Conservation (phyloP, 2,888 invertebrate genomes). For the Folsomia candida region DNA sequence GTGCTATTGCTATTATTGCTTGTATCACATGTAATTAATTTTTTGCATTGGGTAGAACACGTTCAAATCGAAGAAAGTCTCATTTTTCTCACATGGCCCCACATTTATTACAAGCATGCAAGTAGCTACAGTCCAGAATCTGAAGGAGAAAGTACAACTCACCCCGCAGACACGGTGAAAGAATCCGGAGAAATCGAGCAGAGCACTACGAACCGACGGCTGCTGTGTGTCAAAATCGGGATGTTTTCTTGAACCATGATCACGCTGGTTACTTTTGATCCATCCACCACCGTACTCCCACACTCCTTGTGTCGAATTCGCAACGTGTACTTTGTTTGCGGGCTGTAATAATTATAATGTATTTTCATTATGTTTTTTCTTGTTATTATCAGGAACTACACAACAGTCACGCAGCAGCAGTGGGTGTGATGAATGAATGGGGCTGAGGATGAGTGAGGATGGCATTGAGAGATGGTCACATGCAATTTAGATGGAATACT, state of each 20-base stretch:
- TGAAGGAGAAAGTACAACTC: conserved; percentile 53
- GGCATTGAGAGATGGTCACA: too few relatives aligned
- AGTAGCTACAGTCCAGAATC: too few relatives aligned
- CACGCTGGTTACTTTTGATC: conserved; percentile 76
- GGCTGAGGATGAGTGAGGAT: too few relatives aligned
- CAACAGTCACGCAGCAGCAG: background rate
- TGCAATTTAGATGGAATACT: too few relatives aligned
- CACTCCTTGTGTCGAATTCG: conserved; percentile 70
- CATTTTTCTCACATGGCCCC: background rate
- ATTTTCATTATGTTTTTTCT: too few relatives aligned
- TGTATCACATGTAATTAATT: too few relatives aligned
- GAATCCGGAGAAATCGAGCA: conserved; percentile 80
- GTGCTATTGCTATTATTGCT: too few relatives aligned
- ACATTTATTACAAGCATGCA: background rate
- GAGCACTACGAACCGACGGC: conserved; percentile 72
- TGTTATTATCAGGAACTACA: background rate
- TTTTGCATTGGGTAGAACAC: too few relatives aligned
- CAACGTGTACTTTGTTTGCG: conserved; percentile 70
- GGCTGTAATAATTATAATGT: conserved; percentile 55
- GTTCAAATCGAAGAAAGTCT: too few relatives aligned
- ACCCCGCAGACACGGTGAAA: conserved; percentile 73
- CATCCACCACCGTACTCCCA: conserved; percentile 69
- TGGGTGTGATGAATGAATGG: too few relatives aligned
- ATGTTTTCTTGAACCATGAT: conserved; percentile 79
- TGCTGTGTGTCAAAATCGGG: conserved; percentile 77